A percentile compares a stretch with the other conserved stretches of the same genome.
These are phyloP conservation scores for Speoplatyrhinus poulsoni DNA, from an alignment of 2,113 vertebrate genomes.

Conservation along the genomic window DNA sequence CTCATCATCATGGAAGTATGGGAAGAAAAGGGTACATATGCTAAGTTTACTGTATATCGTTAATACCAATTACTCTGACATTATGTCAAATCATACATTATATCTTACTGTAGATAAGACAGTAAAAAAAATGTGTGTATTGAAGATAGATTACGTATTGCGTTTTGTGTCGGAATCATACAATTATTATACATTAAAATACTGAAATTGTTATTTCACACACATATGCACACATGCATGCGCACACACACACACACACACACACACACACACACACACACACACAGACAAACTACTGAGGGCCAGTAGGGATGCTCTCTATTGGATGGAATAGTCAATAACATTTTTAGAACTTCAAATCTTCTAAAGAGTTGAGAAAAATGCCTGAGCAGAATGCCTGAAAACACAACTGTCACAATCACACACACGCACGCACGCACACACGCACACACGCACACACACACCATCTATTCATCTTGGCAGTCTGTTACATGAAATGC, in stretches of 20 bases:
- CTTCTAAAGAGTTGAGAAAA: conserved; percentile 34
- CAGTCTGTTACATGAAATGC: no score
- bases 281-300: conserved; percentile 19
- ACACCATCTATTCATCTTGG: no score
- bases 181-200: no score
- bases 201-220: not conserved
- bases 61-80: conserved; percentile 28
- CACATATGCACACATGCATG: not conserved
- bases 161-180: no score
- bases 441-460: conserved; percentile 2
- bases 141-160: no score
- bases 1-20: no score
- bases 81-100: no score
- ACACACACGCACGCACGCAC: not conserved
- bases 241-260: not conserved
- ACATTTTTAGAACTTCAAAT: conserved; percentile 45
- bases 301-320: conserved; percentile 26
- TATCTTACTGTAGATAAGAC: no score
- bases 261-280: conserved; percentile 7
- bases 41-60: no score
- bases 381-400: not conserved
- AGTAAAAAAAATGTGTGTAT: no score
- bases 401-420: not conserved
- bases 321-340: conserved; percentile 50
- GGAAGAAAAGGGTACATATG: no score